Conservation (phyloP, 2,888 invertebrate species). For the Athalia cordata region DNA sequence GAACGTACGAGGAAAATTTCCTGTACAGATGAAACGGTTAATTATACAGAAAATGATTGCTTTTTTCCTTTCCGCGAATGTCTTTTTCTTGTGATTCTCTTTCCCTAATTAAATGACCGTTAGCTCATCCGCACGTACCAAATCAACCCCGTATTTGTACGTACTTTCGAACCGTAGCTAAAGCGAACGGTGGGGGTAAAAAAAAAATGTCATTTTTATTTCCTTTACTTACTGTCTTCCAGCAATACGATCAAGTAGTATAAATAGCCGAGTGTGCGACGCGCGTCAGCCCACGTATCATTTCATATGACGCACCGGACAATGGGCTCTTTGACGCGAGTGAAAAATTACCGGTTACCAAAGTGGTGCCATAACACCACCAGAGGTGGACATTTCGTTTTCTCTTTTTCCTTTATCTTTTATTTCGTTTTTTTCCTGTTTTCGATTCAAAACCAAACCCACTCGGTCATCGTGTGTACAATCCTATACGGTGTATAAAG, state of each 20-base stretch:
- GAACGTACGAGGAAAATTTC: too few relatives aligned
- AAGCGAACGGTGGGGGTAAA: too few relatives aligned
- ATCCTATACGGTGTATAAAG: too few relatives aligned
- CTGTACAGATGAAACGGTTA: too few relatives aligned
- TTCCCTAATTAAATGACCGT: too few relatives aligned
- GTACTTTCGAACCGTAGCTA: too few relatives aligned
- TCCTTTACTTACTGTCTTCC: too few relatives aligned
- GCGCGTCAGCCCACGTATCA: constrained; percentile 25
- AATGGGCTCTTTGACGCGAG: constrained; percentile 28
- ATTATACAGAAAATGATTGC: not conserved
- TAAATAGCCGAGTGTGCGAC: not conserved
- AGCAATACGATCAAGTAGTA: not conserved
- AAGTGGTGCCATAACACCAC: constrained; percentile 20
- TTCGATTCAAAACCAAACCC: constrained; percentile 2
- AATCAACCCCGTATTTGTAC: too few relatives aligned
- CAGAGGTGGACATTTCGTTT: not conserved
- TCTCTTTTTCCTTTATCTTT: not conserved
- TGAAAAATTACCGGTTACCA: constrained; percentile 31
- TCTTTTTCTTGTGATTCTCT: not conserved
- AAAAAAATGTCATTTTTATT: too few relatives aligned
- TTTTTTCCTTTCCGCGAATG: not conserved
- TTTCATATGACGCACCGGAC: constrained; percentile 20
- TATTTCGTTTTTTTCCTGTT: too few relatives aligned
- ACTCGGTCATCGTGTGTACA: not conserved
- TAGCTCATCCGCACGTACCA: too few relatives aligned